Conservation (phyloP, 1,140 invertebrate species). For the Chymomyza costata region DNA sequence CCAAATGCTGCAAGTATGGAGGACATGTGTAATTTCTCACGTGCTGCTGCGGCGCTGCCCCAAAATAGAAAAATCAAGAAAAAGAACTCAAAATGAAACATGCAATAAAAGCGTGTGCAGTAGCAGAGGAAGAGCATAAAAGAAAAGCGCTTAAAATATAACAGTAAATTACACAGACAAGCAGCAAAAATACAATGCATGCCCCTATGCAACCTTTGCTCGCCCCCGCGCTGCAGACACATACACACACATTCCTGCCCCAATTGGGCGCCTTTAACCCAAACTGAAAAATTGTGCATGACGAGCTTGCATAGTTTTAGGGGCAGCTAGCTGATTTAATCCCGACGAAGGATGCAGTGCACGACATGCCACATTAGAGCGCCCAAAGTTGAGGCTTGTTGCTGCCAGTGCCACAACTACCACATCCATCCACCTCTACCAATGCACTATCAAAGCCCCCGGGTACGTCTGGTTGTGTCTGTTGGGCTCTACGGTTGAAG, state of each 20-base stretch:
- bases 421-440: no score
- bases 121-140: constrained; percentile 47
- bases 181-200: constrained; percentile 26
- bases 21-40: constrained; percentile 70
- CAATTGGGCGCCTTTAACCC: constrained; percentile 16
- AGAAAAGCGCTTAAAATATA: constrained; percentile 67
- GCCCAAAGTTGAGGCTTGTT: constrained; percentile 10
- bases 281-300: constrained; percentile 39
- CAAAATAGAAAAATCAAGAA: constrained; percentile 28
- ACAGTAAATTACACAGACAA: constrained; percentile 65
- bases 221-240: constrained; percentile 3
- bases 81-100: constrained; percentile 57
- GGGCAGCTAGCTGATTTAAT: constrained; percentile 67
- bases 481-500: constrained; percentile 28
- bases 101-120: constrained; percentile 53
- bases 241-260: not conserved
- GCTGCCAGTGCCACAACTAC: constrained; percentile 8
- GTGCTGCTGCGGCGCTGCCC: constrained; percentile 42
- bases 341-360: constrained; percentile 18
- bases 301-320: constrained; percentile 67
- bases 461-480: no score
- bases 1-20: constrained; percentile 46
- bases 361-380: not conserved
- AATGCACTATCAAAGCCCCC: no score
- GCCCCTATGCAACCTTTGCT: no score